Evolutionary conservation across 2,888 invertebrate genomes (phyloP), one percentile per base, ranked within the genome.

Genomic region (Hecatera dysodea): DNA sequence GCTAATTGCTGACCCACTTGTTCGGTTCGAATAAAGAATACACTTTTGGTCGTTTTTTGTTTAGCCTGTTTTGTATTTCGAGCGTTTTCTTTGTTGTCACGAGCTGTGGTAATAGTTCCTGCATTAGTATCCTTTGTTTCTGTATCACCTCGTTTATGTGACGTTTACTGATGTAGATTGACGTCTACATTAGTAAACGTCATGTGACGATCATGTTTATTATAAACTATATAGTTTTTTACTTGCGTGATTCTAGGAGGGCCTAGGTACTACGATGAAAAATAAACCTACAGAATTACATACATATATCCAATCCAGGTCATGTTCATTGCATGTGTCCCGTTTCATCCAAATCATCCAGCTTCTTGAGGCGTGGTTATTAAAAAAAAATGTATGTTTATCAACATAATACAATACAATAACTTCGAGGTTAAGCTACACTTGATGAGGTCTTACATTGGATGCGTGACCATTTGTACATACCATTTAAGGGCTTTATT

Each of bases 1-100:
- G 80, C 69, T 84, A 84, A 84, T 85, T 85, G 72, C 82, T 82
- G 84, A 82, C 84, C 84, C 63, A 86, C 65, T 84, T 84, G 57
- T 61, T 67, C 9, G 53, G 33, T 29, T 67, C 42, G 56, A 75
- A 77, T 74, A 74, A 77, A 82, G 65, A 72, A 84, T 66, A 75
- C 27, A 39, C 12, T 62, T 72, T 82, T 36, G 42, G 53, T 48
- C n/a, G 62, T 36, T 78, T 72, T 65, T 53, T 12, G 52, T 66
- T 81, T 80, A 68, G 63, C 60, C 75, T 71, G 44, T 65, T 67
- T 50, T 48, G 39, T 57, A n/a, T 57, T 53, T n/a, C 1, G 44
- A 44, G 59, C 42, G 44, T 63, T 80, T 64, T 56, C 55, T 68
- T 77, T 77, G 68, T 75, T 80, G 27, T 46, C 39, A n/a, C 27